Evolutionary conservation across 2,797 vertebrate species (phyloP).

Genomic region (Phataginus tricuspis): DNA sequence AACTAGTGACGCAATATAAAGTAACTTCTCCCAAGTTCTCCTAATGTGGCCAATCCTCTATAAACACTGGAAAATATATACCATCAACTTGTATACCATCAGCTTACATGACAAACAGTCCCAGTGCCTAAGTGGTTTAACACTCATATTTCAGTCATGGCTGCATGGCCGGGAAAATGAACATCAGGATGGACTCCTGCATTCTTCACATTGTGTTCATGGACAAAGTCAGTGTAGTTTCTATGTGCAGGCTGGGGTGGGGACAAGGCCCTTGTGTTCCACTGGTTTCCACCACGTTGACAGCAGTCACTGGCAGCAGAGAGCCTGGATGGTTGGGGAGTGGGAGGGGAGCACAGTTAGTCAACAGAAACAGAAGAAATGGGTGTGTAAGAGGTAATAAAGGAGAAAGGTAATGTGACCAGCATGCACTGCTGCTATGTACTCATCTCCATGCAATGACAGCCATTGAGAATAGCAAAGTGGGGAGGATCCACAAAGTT

Average conservation of each 20-base stretch:
- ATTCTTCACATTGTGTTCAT: slow-evolving; percentile 85
- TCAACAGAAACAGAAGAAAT: slow-evolving; percentile 50
- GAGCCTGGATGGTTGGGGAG: slow-evolving; percentile 87
- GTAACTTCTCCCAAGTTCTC: slow-evolving; percentile 33
- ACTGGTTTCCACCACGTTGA: slow-evolving; percentile 83
- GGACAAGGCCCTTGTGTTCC: slow-evolving; percentile 83
- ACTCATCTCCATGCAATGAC: slow-evolving; percentile 54
- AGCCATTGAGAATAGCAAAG: slow-evolving; percentile 45
- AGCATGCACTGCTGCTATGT: slow-evolving; percentile 23
- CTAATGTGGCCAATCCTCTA: slow-evolving; percentile 31
- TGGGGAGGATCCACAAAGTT: neutral
- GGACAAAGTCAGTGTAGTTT: slow-evolving; percentile 82
- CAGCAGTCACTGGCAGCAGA: slow-evolving; percentile 82
- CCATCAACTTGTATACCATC: neutral
- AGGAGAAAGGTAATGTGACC: neutral
- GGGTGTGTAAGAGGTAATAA: slow-evolving; percentile 48
- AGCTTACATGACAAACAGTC: slow-evolving; percentile 49
- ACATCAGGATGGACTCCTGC: slow-evolving; percentile 75
- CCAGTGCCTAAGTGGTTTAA: slow-evolving; percentile 54
- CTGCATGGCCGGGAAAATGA: slow-evolving; percentile 66
- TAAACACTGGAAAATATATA: slow-evolving; percentile 39
- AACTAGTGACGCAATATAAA: slow-evolving; percentile 45
- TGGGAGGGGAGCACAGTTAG: slow-evolving; percentile 87
- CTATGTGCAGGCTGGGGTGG: slow-evolving; percentile 80
- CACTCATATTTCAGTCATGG: slow-evolving; percentile 84